Percentiles rank a stretch among this genome's conserved stretches.
Evolutionary conservation across 1,140 invertebrate genomes (phyloP).

Genomic region (Drosophila fuyamai): DNA sequence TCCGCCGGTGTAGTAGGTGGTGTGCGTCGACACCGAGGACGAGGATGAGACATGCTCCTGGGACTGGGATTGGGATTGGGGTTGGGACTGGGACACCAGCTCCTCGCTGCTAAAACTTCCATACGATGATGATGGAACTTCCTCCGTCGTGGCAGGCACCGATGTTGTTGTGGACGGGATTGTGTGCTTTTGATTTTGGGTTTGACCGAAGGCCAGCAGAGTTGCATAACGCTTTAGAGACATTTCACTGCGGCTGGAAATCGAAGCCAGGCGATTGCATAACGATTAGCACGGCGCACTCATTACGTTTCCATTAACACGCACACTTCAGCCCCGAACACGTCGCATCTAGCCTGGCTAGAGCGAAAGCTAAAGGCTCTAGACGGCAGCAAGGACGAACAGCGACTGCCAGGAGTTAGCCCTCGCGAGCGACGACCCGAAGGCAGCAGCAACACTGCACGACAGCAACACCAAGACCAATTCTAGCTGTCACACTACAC

Average conservation of each 20-base stretch:
- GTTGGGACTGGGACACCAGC: conserved; percentile 40
- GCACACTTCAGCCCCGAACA: conserved; percentile 30
- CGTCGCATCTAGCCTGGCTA: conserved; percentile 13
- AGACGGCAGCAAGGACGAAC: conserved; percentile 52
- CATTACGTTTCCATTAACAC: conserved; percentile 54
- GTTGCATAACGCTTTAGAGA: conserved; percentile 79
- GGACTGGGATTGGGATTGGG: conserved; percentile 30
- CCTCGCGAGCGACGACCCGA: conserved; percentile 45
- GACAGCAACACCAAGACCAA: conserved; percentile 1
- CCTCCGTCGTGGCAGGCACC: conserved; percentile 38
- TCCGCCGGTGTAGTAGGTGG: conserved; percentile 76
- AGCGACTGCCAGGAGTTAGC: conserved; percentile 28
- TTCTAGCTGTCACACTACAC: conserved; percentile 5
- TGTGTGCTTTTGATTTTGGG: conserved; percentile 38
- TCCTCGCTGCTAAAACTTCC: conserved; percentile 44
- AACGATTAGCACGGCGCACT: conserved; percentile 63
- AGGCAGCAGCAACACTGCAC: conserved; percentile 10
- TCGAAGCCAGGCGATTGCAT: conserved; percentile 66
- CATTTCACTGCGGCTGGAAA: conserved; percentile 55
- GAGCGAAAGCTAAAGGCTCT: conserved; percentile 15
- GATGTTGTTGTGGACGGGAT: conserved; percentile 39
- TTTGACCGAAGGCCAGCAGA: conserved; percentile 65
- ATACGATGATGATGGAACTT: conserved; percentile 15
- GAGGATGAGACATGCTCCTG: conserved; percentile 52
- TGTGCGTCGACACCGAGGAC: conserved; percentile 44